Evolutionary conservation across 2,113 vertebrate species (phyloP), one percentile per base, ranked within the genome.

Genomic region (Phaethornis superciliosus): DNA sequence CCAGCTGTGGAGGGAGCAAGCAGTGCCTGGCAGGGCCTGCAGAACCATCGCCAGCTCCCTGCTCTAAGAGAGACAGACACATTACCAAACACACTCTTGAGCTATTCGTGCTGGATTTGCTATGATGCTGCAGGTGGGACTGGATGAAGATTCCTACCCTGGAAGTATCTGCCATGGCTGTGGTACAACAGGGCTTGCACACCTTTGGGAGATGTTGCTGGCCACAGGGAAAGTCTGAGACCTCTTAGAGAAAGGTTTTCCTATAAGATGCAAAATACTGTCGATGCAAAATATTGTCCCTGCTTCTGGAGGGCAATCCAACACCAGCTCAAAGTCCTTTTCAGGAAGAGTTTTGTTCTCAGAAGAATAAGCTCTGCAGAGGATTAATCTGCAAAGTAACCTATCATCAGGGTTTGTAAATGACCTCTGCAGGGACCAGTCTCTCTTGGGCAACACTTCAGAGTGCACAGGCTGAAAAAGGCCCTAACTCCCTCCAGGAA

Each of bases 381-480:
- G 83, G 60, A 59, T 88, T 86, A 12, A 6, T 80, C 20, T 52
- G 64, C 56, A 56, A 81, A 56, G 52, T 24, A 92, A 44, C 72
- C 23, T 86, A 33, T 37, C 22, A 5, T 18, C 68, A 88, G 76
- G 35, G 35, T 59, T 94, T 83, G 56, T 40, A 95, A 95, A 94
- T 68, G 77, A 95, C 68, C 42, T 88, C 83, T 86, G 59, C 37
- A 70, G 84, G 68, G 46, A 75, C 44, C 33, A 51, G 14, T 32
- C 37, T 94, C 71, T 90, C 90, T 60, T 60, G 76, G 60, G 80
- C 51, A 84, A 44, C 20, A 15, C 60, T 78, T 89, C 32, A 62
- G 85, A 88, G 52, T n/a, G 33, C 28, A 63, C 0, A 2, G 82
- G 54, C 88, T 92, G 96, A 40, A 95, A 96, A 96, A 93, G 88